Evolutionary conservation across 2,797 vertebrate species (phyloP).

Genomic region (Danionella dracula): DNA sequence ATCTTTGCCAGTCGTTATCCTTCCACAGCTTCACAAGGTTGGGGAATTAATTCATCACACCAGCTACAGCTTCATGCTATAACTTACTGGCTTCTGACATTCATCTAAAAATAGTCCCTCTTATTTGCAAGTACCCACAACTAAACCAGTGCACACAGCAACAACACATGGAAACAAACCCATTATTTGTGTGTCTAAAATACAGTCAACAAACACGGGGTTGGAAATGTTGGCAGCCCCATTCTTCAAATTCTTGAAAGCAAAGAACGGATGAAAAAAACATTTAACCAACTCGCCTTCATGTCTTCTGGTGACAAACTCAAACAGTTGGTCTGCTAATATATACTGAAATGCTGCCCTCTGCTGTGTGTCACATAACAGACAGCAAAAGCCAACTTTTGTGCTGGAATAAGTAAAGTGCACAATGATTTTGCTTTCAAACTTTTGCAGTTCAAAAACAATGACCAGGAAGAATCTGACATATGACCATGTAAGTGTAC

Average conservation of each 20-base stretch:
- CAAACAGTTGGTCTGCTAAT: conserved; percentile 11
- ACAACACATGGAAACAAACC: conserved; percentile 15
- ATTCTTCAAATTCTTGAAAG: conserved; percentile 14
- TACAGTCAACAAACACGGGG: background rate
- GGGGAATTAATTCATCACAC: conserved; percentile 52
- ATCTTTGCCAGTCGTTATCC: conserved; percentile 8
- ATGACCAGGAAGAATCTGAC: too few species aligned
- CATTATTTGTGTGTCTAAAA: background rate
- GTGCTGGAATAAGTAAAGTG: too few species aligned
- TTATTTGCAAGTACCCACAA: conserved; percentile 49
- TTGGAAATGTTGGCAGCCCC: conserved; percentile 1
- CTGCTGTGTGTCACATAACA: conserved; percentile 54
- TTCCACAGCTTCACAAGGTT: conserved; percentile 32
- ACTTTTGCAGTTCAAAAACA: too few species aligned
- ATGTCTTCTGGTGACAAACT: conserved; percentile 30
- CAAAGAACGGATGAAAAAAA: conserved; percentile 24
- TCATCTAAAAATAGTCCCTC: conserved; percentile 68
- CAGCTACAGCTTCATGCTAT: conserved; percentile 47
- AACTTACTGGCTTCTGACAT: conserved; percentile 55
- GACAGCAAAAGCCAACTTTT: too few species aligned
- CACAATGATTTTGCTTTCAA: too few species aligned
- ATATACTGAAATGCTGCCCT: conserved; percentile 57
- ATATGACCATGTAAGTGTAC: too few species aligned
- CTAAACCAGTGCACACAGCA: background rate
- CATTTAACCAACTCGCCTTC: conserved; percentile 5